Percentiles rank a stretch among this genome's conserved stretches.
Conservation (phyloP, 1,140 invertebrate genomes). For the Pararge aegeria region DNA sequence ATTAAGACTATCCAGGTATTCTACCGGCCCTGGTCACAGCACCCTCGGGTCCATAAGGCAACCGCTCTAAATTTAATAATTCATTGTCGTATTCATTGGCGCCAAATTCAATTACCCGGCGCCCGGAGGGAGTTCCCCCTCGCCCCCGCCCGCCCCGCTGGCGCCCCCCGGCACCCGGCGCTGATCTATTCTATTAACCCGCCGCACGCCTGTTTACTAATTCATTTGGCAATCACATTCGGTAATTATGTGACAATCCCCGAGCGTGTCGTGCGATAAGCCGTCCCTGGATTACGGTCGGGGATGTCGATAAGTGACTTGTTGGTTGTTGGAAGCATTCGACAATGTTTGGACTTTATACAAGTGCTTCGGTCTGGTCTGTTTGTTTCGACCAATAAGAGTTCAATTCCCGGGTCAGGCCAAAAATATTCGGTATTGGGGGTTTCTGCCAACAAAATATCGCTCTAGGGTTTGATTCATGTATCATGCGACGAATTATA, state of each 20-base stretch:
- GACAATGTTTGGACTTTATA: too few species aligned
- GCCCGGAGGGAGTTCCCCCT: slow-evolving; percentile 37
- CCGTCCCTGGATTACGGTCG: slow-evolving; percentile 9
- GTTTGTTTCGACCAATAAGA: too few species aligned
- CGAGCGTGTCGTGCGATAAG: slow-evolving; percentile 7
- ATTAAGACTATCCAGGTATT: neutral
- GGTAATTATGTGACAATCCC: slow-evolving; percentile 66
- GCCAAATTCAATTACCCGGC: slow-evolving; percentile 68
- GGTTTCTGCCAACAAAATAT: too few species aligned
- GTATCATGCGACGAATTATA: too few species aligned
- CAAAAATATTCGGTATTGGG: too few species aligned
- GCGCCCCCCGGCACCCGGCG: slow-evolving; percentile 15
- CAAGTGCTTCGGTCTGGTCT: too few species aligned
- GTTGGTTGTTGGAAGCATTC: neutral
- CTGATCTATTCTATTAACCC: slow-evolving; percentile 37
- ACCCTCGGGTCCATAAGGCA: slow-evolving; percentile 13
- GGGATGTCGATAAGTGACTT: slow-evolving; percentile 1
- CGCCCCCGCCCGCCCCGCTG: slow-evolving; percentile 14
- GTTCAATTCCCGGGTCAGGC: too few species aligned
- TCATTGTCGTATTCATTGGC: slow-evolving; percentile 74
- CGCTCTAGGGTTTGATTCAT: too few species aligned
- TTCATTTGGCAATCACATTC: slow-evolving; percentile 69
- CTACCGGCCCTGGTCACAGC: neutral
- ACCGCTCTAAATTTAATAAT: slow-evolving; percentile 72
- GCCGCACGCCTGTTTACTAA: slow-evolving; percentile 62